Conservation (phyloP, 2,797 vertebrate genomes). For the Australoheros facetus region DNA sequence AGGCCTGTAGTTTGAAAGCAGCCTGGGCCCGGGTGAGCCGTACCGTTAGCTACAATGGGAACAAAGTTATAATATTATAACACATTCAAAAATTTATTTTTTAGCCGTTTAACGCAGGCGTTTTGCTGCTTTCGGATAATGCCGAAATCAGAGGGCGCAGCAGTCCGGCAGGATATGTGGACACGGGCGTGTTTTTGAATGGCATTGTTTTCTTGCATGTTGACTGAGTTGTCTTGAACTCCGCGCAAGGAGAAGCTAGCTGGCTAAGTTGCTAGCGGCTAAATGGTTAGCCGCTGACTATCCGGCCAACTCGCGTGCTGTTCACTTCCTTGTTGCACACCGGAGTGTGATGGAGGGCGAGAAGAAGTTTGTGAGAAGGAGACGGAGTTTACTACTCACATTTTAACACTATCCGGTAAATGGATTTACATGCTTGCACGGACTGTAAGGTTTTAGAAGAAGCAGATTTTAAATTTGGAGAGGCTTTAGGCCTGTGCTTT, state of each 20-base stretch:
- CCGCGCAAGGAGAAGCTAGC: slow-evolving; percentile 67
- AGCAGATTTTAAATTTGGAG: slow-evolving; percentile 12
- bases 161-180: not conserved
- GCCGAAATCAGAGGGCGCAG: not conserved
- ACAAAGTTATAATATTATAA: slow-evolving; percentile 65
- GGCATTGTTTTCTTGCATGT: slow-evolving; percentile 63
- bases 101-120: not conserved
- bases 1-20: slow-evolving; percentile 77
- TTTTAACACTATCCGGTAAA: slow-evolving; percentile 24
- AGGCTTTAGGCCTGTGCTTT: slow-evolving; percentile 47
- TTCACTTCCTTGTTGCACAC: slow-evolving; percentile 81
- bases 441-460: slow-evolving; percentile 14
- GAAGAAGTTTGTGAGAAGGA: slow-evolving; percentile 71
- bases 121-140: not conserved
- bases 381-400: slow-evolving; percentile 19
- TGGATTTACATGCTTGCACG: slow-evolving; percentile 18
- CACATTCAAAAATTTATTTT: slow-evolving; percentile 6
- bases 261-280: slow-evolving; percentile 47
- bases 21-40: slow-evolving; percentile 56
- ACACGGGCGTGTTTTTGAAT: slow-evolving; percentile 25
- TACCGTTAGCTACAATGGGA: slow-evolving; percentile 60
- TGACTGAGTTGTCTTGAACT: slow-evolving; percentile 68
- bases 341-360: slow-evolving; percentile 71
- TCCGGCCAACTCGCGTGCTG: slow-evolving; percentile 60
- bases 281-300: slow-evolving; percentile 44